These are phyloP conservation scores for Stenchaetothrips biformis DNA, from an alignment of 2,888 invertebrate species.

Conservation along the genomic window DNA sequence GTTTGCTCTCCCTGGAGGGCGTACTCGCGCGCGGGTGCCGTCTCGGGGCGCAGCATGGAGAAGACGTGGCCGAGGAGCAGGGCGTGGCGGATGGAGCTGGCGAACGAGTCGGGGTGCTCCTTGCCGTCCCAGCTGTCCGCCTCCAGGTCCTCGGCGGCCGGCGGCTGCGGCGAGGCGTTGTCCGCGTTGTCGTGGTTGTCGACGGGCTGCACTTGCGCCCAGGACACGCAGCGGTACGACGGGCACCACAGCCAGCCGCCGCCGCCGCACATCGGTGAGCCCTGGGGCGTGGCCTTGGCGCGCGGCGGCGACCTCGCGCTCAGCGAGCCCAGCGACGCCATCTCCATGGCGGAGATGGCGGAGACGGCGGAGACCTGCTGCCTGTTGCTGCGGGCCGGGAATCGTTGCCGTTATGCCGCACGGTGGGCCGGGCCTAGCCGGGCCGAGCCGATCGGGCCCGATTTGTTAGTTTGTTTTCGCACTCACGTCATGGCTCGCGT, in stretches of 20 bases:
- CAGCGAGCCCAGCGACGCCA: neutral
- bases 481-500: neutral
- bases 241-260: too few species aligned
- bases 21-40: neutral
- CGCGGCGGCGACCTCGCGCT: neutral
- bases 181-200: too few species aligned
- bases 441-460: too few species aligned
- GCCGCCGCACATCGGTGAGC: too few species aligned
- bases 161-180: too few species aligned
- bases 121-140: neutral
- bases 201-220: too few species aligned
- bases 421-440: neutral
- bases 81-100: neutral
- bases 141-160: too few species aligned
- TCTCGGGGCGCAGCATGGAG: neutral
- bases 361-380: too few species aligned
- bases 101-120: constrained; percentile 1
- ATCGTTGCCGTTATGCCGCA: neutral
- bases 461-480: too few species aligned
- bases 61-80: constrained; percentile 2
- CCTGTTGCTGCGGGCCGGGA: too few species aligned
- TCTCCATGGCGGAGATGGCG: neutral
- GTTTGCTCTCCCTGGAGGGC: too few species aligned
- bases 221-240: too few species aligned
- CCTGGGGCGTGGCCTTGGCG: neutral